These are phyloP conservation scores for Poecilus cupreus DNA, from an alignment of 2,888 invertebrate genomes.

Conservation along the genomic window DNA sequence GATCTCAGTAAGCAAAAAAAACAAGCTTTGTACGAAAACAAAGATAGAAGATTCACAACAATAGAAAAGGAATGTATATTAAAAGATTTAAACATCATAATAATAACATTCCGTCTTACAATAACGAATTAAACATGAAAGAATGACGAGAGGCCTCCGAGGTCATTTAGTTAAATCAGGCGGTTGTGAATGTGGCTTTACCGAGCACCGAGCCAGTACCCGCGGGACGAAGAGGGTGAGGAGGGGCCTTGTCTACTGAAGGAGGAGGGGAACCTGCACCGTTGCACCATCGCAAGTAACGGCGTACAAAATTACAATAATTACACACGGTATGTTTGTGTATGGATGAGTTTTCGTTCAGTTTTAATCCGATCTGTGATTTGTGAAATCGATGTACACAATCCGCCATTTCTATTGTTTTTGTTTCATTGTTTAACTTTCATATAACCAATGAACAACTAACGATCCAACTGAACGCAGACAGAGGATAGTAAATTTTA, in stretches of 20 bases:
- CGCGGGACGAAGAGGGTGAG: not conserved
- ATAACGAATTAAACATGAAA: conserved; percentile 39
- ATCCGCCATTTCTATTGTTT: conserved; percentile 7
- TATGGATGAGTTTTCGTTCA: not conserved
- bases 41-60: conserved; percentile 19
- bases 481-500: not conserved
- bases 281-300: conserved; percentile 33
- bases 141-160: conserved; percentile 37
- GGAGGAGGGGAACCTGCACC: conserved; percentile 25
- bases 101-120: not conserved
- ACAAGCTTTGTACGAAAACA: not conserved
- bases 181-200: conserved; percentile 43
- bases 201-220: not conserved
- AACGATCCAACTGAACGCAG: conserved; percentile 10
- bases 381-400: conserved; percentile 21
- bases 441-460: conserved; percentile 20
- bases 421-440: conserved; percentile 25
- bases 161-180: conserved; percentile 20
- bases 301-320: conserved; percentile 52
- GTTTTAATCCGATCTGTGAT: conserved; percentile 25
- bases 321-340: conserved; percentile 17
- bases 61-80: conserved; percentile 26
- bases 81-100: conserved; percentile 32
- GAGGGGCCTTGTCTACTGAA: not conserved
- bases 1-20: conserved; percentile 12